phyloP scores from a whole-genome alignment of 1,140 invertebrate species.

The Diachasmimorpha longicaudata region DNA sequence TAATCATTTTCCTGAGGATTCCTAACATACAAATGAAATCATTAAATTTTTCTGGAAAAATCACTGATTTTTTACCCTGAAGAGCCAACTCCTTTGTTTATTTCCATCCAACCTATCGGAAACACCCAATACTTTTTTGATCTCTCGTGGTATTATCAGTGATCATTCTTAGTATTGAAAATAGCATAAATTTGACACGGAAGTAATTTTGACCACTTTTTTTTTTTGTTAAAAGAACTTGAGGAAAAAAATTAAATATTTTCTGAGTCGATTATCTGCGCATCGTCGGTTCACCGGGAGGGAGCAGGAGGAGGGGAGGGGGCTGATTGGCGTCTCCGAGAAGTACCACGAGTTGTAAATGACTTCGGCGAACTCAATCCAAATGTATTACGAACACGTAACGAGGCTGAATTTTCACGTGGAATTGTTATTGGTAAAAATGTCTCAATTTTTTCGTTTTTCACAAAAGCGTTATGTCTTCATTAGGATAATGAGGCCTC shows the following conservation, averaged over 20 bases:
- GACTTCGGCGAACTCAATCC: slow-evolving; percentile 22
- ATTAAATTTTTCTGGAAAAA: slow-evolving; percentile 7
- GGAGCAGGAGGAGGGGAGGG: not conserved
- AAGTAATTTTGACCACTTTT: not conserved
- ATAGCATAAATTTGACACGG: no score
- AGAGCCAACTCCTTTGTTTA: no score
- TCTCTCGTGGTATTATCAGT: no score
- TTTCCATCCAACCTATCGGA: no score
- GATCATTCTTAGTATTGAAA: no score
- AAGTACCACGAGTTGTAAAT: slow-evolving; percentile 3
- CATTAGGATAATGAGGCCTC: slow-evolving; percentile 60
- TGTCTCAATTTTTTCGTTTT: slow-evolving; percentile 42
- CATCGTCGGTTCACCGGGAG: not conserved
- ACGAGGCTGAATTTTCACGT: not conserved
- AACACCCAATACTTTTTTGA: no score
- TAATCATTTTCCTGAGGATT: not conserved
- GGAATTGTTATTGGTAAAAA: slow-evolving; percentile 48
- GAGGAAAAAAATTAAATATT: not conserved
- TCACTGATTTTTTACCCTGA: not conserved
- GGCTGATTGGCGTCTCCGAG: not conserved
- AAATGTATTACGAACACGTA: slow-evolving; percentile 1
- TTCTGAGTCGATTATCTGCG: not conserved
- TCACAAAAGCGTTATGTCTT: slow-evolving; percentile 53
- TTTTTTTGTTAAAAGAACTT: not conserved
- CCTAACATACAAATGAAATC: not conserved